A percentile compares a stretch with the other conserved stretches of the same genome.
Conservation (phyloP, 2,797 vertebrate species). For the Mustela erminea region DNA sequence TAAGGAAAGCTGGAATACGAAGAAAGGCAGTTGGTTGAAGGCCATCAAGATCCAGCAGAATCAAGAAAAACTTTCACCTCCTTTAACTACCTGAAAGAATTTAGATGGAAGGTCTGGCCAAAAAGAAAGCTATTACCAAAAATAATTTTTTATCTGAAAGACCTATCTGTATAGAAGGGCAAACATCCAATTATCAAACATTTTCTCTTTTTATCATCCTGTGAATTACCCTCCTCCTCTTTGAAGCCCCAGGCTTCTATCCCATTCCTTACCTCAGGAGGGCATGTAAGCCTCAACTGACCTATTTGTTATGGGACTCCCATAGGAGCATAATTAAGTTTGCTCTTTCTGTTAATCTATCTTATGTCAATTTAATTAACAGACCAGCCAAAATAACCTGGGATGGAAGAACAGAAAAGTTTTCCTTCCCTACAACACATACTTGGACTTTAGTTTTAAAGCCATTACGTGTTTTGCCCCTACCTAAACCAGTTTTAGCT, state of each 20-base stretch:
- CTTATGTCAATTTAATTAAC: neutral
- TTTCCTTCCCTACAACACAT: neutral
- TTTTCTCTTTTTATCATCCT: neutral
- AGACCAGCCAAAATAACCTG: neutral
- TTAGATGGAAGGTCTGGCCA: neutral
- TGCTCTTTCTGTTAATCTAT: neutral
- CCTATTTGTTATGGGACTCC: neutral
- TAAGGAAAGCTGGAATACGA: neutral
- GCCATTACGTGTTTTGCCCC: neutral
- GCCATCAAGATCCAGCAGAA: neutral
- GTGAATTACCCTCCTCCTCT: neutral
- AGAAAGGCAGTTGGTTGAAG: neutral
- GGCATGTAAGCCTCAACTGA: neutral
- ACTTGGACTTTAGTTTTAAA: neutral
- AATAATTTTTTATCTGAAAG: neutral
- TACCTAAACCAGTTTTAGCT: neutral
- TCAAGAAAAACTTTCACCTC: neutral
- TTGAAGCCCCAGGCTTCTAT: neutral
- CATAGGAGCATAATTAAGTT: neutral
- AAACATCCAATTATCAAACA: neutral
- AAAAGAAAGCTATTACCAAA: neutral
- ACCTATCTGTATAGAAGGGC: neutral
- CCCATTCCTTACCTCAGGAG: neutral
- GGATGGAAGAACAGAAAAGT: neutral
- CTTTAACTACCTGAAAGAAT: neutral